These are phyloP conservation scores for Fissipunctia ypsillon DNA, from an alignment of 2,888 invertebrate genomes.

Conservation along the genomic window DNA sequence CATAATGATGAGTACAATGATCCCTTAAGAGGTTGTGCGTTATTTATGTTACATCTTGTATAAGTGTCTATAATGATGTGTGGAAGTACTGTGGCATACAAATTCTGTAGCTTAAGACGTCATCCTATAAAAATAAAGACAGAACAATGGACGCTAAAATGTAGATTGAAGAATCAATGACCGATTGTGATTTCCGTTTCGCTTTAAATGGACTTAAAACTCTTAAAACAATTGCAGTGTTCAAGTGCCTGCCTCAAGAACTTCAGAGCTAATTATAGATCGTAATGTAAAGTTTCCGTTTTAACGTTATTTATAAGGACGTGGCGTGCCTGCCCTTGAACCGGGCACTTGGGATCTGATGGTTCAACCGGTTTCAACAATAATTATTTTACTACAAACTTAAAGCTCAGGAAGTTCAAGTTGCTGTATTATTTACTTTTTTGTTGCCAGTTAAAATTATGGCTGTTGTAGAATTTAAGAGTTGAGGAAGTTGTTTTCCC, in stretches of 20 bases:
- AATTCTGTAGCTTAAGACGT: conserved; percentile 8
- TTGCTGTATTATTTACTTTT: conserved; percentile 26
- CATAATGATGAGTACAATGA: too few relatives aligned
- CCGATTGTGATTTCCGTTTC: conserved; percentile 35
- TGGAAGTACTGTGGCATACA: background rate
- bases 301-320: conserved; percentile 49
- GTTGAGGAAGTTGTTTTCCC: conserved; percentile 8
- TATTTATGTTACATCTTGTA: too few relatives aligned
- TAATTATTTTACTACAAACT: conserved; percentile 51
- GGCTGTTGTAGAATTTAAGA: too few relatives aligned
- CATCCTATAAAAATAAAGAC: conserved; percentile 28
- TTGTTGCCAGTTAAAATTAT: conserved; percentile 24
- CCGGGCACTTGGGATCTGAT: conserved; percentile 52
- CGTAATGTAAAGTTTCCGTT: conserved; percentile 58
- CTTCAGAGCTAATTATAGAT: conserved; percentile 53
- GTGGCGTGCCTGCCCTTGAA: conserved; percentile 62
- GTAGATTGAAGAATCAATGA: conserved; percentile 27
- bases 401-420: conserved; percentile 39
- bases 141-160: conserved; percentile 43
- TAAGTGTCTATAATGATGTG: too few relatives aligned
- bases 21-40: too few relatives aligned
- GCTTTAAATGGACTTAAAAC: conserved; percentile 30
- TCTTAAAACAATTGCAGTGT: conserved; percentile 27
- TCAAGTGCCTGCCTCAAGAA: conserved; percentile 37
- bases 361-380: conserved; percentile 61